Evolutionary conservation across 2,113 vertebrate species (phyloP).

Genomic region (Upupa epops): DNA sequence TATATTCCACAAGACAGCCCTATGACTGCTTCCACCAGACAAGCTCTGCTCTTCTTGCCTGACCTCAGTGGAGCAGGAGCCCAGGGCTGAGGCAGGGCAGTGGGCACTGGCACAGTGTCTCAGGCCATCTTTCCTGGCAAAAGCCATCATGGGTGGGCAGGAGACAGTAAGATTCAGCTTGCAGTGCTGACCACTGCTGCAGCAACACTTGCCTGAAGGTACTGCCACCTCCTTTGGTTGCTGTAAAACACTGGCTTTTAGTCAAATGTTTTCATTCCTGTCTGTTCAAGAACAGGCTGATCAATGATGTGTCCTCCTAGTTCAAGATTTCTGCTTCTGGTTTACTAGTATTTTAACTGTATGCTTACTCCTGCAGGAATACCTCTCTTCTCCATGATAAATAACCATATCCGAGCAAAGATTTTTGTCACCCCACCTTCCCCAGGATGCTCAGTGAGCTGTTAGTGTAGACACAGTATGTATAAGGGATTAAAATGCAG

Average conservation of each 20-base stretch:
- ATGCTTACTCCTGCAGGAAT: neutral
- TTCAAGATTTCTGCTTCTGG: neutral
- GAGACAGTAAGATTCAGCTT: neutral
- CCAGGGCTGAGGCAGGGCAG: neutral
- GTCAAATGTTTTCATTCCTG: neutral
- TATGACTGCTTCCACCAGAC: accelerated
- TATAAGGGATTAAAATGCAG: neutral
- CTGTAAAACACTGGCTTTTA: neutral
- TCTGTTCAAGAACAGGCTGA: neutral
- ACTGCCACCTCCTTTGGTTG: neutral
- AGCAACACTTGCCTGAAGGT: neutral
- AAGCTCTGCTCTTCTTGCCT: neutral
- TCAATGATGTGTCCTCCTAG: neutral
- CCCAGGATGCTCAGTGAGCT: neutral
- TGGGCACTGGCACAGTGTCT: neutral
- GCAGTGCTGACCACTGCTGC: neutral
- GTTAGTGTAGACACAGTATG: neutral
- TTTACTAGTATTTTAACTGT: neutral
- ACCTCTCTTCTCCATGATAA: neutral
- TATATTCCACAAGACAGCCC: neutral
- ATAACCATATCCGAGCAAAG: accelerated
- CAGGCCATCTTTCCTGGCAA: neutral
- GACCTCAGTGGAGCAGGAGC: neutral
- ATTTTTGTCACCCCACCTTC: neutral
- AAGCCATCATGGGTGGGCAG: accelerated